Evolutionary conservation across 2,888 invertebrate genomes (phyloP).

Genomic region (Drosophila gaucha): DNA sequence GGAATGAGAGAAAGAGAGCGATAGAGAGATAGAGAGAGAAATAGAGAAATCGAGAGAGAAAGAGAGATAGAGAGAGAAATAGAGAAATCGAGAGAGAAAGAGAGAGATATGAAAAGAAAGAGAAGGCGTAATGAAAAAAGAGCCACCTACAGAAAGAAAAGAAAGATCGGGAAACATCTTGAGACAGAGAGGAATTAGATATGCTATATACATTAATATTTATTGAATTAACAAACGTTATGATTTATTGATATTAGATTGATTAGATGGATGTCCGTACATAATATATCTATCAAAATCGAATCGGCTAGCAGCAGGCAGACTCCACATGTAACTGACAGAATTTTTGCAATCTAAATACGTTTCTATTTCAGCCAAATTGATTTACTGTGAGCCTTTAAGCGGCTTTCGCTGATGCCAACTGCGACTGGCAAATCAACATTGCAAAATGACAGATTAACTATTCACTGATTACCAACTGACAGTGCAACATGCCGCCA

Average conservation of each 20-base stretch:
- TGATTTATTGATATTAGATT: no score
- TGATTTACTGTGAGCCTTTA: slow-evolving; percentile 45
- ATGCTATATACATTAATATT: no score
- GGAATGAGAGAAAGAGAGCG: not conserved
- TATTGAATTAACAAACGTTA: no score
- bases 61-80: not conserved
- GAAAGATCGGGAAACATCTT: no score
- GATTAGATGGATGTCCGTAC: no score
- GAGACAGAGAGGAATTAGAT: no score
- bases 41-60: not conserved
- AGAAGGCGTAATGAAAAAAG: no score
- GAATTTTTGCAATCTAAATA: slow-evolving; percentile 33
- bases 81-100: no score
- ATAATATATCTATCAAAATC: slow-evolving; percentile 4
- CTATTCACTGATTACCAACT: slow-evolving; percentile 47
- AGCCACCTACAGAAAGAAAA: no score
- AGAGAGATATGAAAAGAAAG: no score
- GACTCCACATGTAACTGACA: slow-evolving; percentile 2
- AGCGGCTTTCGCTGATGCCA: slow-evolving; percentile 34
- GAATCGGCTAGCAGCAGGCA: not conserved
- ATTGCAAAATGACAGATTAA: slow-evolving; percentile 59
- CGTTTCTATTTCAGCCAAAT: slow-evolving; percentile 25
- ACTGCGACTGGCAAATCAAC: slow-evolving; percentile 55
- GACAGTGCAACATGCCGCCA: slow-evolving; percentile 11
- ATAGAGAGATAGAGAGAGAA: not conserved